Evolutionary conservation across 2,888 invertebrate genomes (phyloP).

Genomic region (Sarcophaga subvicina): DNA sequence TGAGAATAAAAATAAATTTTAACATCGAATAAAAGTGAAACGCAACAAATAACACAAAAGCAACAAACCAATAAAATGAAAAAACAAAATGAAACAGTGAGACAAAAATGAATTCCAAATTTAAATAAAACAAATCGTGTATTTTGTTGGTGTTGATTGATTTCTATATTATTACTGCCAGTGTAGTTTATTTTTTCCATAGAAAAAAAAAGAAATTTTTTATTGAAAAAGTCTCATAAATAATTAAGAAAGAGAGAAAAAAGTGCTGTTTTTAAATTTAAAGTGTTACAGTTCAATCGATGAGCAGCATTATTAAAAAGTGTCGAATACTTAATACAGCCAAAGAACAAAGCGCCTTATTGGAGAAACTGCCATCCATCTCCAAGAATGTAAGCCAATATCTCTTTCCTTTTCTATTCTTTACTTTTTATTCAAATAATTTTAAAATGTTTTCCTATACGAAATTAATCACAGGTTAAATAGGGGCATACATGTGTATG

Average conservation of each 20-base stretch:
- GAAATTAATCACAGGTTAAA: too few relatives aligned
- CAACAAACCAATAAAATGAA: neutral
- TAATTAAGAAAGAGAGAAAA: neutral
- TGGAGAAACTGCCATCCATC: too few relatives aligned
- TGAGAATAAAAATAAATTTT: neutral
- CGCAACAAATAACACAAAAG: neutral
- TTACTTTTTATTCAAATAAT: neutral
- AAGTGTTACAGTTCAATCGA: neutral
- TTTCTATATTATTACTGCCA: conserved; percentile 37
- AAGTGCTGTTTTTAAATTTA: neutral
- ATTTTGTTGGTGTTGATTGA: conserved; percentile 33
- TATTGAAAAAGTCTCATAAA: conserved; percentile 23
- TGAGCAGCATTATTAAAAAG: neutral
- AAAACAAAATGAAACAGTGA: neutral
- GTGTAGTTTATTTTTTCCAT: neutral
- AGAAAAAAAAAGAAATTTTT: conserved; percentile 15
- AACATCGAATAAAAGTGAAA: neutral
- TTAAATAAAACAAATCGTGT: neutral
- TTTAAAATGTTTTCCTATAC: neutral
- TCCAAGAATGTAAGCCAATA: conserved; percentile 14
- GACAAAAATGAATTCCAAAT: neutral
- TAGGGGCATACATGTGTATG: too few relatives aligned
- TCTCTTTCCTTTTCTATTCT: neutral
- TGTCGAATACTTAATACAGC: neutral
- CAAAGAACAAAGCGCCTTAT: conserved; percentile 12